These are phyloP conservation scores for human DNA, from an alignment of 2,113 vertebrate genomes.

Conservation along the genomic window DNA sequence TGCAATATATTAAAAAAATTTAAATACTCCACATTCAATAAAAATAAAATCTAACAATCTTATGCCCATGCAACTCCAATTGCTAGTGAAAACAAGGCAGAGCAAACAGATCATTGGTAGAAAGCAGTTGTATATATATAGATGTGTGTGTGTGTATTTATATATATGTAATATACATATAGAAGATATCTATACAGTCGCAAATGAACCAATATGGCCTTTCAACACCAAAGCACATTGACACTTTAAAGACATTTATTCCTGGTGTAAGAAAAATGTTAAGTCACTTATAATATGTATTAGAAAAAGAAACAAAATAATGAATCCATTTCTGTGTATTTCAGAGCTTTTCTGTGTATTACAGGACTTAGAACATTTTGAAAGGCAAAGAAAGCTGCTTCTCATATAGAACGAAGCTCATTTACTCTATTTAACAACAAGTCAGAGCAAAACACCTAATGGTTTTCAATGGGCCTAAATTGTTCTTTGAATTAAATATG, in stretches of 20 bases:
- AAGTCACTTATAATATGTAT: neutral
- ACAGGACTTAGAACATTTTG: neutral
- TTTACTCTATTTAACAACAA: slow-evolving; percentile 49
- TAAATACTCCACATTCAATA: neutral
- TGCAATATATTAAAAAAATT: neutral
- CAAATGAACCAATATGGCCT: neutral
- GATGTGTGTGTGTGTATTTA: neutral
- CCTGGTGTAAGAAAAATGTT: neutral
- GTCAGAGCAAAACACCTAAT: slow-evolving; percentile 38
- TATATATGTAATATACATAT: neutral
- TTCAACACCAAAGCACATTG: neutral
- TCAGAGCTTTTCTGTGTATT: neutral
- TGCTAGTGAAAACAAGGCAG: neutral
- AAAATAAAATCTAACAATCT: neutral
- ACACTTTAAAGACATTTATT: neutral
- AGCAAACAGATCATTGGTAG: neutral
- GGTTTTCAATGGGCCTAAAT: slow-evolving; percentile 37
- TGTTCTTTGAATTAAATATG: slow-evolving; percentile 46
- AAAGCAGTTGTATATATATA: neutral
- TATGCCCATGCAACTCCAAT: neutral
- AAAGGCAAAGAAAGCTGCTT: slow-evolving; percentile 11
- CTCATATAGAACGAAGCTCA: neutral
- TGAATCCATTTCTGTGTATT: neutral
- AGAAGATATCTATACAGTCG: neutral
- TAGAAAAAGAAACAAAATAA: slow-evolving; percentile 14